Percentiles rank a stretch among this genome's conserved stretches.
These are phyloP conservation scores for Melanaphis sacchari DNA, from an alignment of 1,140 invertebrate genomes.

Conservation along the genomic window DNA sequence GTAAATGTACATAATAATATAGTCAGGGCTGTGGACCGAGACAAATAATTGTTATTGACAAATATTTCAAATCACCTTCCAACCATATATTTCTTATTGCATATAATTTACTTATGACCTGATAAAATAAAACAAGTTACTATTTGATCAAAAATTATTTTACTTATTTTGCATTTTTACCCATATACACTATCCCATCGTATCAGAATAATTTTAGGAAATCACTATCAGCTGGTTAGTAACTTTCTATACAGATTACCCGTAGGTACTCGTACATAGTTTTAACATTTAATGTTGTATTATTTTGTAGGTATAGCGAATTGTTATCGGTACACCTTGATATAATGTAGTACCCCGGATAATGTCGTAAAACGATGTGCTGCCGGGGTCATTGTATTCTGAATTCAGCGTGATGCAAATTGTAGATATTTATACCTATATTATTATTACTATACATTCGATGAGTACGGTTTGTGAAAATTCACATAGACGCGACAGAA, in stretches of 20 bases:
- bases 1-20: too few species aligned
- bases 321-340: neutral
- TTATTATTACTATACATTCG: neutral
- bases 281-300: neutral
- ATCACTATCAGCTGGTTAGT: neutral
- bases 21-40: neutral
- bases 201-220: neutral
- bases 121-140: neutral
- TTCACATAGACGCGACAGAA: neutral
- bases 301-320: neutral
- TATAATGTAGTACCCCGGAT: neutral
- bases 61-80: too few species aligned
- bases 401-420: conserved; percentile 19
- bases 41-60: too few species aligned
- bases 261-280: neutral
- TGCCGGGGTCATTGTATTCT: conserved; percentile 32
- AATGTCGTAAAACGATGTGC: neutral
- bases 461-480: neutral
- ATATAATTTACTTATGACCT: neutral
- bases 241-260: neutral
- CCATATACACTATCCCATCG: neutral
- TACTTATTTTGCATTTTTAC: too few species aligned
- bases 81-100: neutral
- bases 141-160: too few species aligned
- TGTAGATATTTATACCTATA: neutral